Conservation (phyloP, 2,797 vertebrate genomes). For the Peromyscus eremicus region DNA sequence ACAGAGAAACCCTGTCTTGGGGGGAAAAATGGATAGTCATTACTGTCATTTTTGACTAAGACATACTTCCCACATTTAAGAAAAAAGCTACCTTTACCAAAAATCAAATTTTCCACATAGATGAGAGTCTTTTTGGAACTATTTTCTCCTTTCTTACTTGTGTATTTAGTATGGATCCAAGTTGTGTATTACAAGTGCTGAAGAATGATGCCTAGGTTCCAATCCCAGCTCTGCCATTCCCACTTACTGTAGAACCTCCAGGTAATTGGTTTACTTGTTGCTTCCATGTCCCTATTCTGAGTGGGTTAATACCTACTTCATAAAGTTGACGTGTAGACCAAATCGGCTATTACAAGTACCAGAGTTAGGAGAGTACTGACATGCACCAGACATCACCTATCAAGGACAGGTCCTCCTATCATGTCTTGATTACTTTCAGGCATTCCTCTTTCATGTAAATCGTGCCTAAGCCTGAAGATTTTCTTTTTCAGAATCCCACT, state of each 20-base stretch:
- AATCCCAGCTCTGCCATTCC: neutral
- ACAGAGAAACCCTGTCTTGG: neutral
- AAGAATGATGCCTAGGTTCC: neutral
- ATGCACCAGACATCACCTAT: neutral
- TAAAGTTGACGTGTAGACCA: neutral
- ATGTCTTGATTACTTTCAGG: neutral
- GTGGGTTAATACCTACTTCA: neutral
- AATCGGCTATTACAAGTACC: no score
- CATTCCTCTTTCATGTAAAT: neutral
- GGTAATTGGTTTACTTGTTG: neutral
- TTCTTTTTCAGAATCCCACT: neutral
- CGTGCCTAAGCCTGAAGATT: neutral
- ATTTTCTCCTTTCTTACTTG: neutral
- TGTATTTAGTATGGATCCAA: neutral
- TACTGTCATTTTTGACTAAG: neutral
- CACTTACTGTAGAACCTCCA: neutral
- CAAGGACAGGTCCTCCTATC: neutral
- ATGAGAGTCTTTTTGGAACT: neutral
- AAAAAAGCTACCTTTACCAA: constrained; percentile 14
- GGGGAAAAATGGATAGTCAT: neutral
- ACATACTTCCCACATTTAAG: neutral
- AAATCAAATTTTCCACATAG: neutral
- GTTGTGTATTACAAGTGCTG: neutral
- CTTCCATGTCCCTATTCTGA: neutral
- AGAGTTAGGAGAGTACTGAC: no score